Evolutionary conservation across 2,888 invertebrate genomes (phyloP).

Genomic region (Trissolcus brochymenae): DNA sequence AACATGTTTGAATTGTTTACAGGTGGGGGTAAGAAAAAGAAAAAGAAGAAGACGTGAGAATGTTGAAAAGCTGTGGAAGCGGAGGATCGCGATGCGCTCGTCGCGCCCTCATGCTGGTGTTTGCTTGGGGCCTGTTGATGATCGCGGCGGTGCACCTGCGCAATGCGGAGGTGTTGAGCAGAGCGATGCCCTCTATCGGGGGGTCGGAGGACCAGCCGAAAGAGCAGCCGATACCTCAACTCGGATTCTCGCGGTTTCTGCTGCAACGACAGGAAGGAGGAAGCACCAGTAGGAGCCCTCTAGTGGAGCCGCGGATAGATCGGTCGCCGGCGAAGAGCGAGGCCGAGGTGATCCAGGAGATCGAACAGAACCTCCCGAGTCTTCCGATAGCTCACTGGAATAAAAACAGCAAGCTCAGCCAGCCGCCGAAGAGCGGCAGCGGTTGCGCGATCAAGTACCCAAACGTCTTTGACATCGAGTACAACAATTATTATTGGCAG

Average conservation of each 20-base stretch:
- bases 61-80: slow-evolving; percentile 65
- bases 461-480: slow-evolving; percentile 92
- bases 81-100: slow-evolving; percentile 76
- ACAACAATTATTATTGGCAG: slow-evolving; percentile 96
- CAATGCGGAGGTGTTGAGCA: slow-evolving; percentile 63
- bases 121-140: slow-evolving; percentile 77
- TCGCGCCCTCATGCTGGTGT: slow-evolving; percentile 75
- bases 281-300: slow-evolving; percentile 74
- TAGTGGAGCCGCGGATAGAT: slow-evolving; percentile 80
- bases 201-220: slow-evolving; percentile 27
- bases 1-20: background rate
- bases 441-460: slow-evolving; percentile 81
- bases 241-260: slow-evolving; percentile 77
- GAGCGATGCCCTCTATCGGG: slow-evolving; percentile 60
- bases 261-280: slow-evolving; percentile 76
- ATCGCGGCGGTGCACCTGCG: slow-evolving; percentile 75
- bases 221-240: slow-evolving; percentile 61
- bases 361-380: slow-evolving; percentile 88
- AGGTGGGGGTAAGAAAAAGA: slow-evolving; percentile 12
- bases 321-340: slow-evolving; percentile 82
- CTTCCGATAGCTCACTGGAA: slow-evolving; percentile 92
- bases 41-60: slow-evolving; percentile 48
- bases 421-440: slow-evolving; percentile 20
- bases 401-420: slow-evolving; percentile 80
- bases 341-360: slow-evolving; percentile 86